Evolutionary conservation across 1,140 invertebrate genomes (phyloP), one percentile per base, ranked within the genome.

Genomic region (Gonioctena quinquepunctata): DNA sequence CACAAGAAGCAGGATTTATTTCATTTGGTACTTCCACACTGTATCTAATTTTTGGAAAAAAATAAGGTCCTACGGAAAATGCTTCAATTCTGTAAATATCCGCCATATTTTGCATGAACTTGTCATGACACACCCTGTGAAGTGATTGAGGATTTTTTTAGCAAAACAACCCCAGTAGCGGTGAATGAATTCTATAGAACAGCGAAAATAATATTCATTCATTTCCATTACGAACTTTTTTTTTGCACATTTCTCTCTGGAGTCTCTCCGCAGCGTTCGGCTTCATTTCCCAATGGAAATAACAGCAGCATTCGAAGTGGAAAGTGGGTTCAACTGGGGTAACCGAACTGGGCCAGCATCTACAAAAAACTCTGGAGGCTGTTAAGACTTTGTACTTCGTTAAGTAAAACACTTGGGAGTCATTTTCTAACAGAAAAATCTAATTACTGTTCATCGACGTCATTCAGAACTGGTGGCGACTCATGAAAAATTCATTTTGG

Each of bases 371-470:
- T 57, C 25, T 13, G 54, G 19, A 57, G 54, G 54, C 19, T 57
- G 54, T 22, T 57, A 23, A 21, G 54, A 57, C 54, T 57, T 57
- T 57, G 54, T 23, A 57, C 54, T 57, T 57, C 25, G 54, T 57
- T 57, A 57, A 25, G 22, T 57, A 57, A 19, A 57, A 57, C 54
- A 25, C 54, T 6, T 11, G 54, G 8, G 54, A 57, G 21, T 57
- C 54, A 25, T 57, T 57, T 25, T 57, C 25, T 22, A 2, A 22
- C 54, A 22, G 18, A 16, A 22, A 25, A 57, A 57, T 23, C 54
- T 57, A 57, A 57, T 57, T 57, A 57, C 54, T 22, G 7, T 21
- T 21, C 21, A 22, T 11, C 54, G 21, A 57, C 21, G 54, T 57
- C 54, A 21, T 57, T 23, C 13, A 25, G 19, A 57, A 57, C 25